Conservation (phyloP, 1,140 invertebrate species). For the Aphaenogaster ashmeadi region DNA sequence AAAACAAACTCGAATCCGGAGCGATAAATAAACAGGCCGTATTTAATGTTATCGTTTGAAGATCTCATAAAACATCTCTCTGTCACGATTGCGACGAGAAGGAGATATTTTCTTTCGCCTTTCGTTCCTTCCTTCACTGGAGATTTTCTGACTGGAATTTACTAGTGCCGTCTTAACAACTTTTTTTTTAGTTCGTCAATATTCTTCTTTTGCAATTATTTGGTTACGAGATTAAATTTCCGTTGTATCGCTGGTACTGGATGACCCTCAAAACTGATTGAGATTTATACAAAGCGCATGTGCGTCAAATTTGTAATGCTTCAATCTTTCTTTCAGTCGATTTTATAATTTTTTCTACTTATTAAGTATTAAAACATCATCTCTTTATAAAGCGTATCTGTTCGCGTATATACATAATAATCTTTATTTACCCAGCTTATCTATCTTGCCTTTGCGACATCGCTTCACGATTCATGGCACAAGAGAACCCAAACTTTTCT, state of each 20-base stretch:
- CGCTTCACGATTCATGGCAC: background rate
- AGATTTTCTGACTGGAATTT: constrained; percentile 15
- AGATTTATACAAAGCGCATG: background rate
- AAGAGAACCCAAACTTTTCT: background rate
- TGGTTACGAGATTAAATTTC: constrained; percentile 17
- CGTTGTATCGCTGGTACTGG: background rate
- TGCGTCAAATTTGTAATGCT: background rate
- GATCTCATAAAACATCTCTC: constrained; percentile 70
- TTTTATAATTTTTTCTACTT: background rate
- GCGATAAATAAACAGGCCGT: constrained; percentile 69
- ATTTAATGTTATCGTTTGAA: constrained; percentile 74
- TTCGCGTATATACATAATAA: background rate
- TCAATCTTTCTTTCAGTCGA: background rate
- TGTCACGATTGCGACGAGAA: constrained; percentile 25
- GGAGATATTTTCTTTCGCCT: constrained; percentile 58
- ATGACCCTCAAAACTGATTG: background rate
- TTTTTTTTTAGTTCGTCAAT: constrained; percentile 2
- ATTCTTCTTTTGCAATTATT: constrained; percentile 10
- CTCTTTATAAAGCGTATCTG: background rate
- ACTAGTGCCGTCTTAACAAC: background rate
- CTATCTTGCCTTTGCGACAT: background rate
- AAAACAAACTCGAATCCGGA: constrained; percentile 68
- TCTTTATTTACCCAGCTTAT: constrained; percentile 12
- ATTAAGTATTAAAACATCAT: background rate
- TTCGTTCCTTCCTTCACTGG: background rate